Conservation (phyloP, 2,113 vertebrate species). For the Camelus dromedarius region DNA sequence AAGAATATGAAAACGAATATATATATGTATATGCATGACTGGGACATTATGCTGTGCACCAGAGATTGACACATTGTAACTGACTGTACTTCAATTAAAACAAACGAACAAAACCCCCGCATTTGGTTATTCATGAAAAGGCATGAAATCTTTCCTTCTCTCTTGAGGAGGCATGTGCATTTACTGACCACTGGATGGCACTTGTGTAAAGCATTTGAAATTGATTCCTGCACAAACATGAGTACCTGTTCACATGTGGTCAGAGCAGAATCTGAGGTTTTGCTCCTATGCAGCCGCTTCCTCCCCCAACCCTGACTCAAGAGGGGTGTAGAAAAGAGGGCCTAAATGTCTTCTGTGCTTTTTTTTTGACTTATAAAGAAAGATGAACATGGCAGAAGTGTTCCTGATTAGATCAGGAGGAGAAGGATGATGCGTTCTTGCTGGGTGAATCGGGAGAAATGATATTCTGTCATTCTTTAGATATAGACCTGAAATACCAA, state of each 20-base stretch:
- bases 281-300: constrained; percentile 65
- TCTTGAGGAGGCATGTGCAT: constrained; percentile 67
- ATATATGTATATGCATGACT: no score
- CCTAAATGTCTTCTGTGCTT: constrained; percentile 82
- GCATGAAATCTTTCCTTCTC: not conserved
- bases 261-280: constrained; percentile 62
- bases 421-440: constrained; percentile 87
- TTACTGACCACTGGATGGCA: constrained; percentile 88
- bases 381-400: constrained; percentile 87
- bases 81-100: no score
- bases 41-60: no score
- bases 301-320: constrained; percentile 49
- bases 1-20: no score
- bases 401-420: constrained; percentile 88
- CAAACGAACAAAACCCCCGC: no score
- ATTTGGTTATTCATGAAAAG: constrained; percentile 53
- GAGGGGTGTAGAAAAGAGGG: not conserved
- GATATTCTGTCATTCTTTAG: constrained; percentile 87
- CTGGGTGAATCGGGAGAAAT: constrained; percentile 87
- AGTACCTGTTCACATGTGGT: constrained; percentile 1
- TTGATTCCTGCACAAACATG: not conserved
- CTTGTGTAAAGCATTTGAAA: constrained; percentile 84
- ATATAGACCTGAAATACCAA: constrained; percentile 88
- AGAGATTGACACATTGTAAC: no score
- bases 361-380: constrained; percentile 86